phyloP scores from a whole-genome alignment of 1,140 invertebrate species.

The Harlomillsia oculata region DNA sequence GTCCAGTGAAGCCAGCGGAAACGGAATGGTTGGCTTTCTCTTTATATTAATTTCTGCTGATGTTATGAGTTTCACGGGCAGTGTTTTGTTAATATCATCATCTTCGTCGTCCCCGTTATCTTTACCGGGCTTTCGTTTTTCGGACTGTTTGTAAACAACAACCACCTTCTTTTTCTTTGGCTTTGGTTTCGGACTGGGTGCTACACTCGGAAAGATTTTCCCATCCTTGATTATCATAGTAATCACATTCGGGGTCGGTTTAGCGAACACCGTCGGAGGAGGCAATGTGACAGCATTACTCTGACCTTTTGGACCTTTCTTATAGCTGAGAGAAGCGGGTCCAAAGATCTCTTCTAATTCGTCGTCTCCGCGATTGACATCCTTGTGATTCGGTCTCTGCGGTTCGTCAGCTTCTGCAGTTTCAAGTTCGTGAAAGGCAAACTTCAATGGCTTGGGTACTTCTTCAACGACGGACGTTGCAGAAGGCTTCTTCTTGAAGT shows the following conservation, averaged over 20 bases:
- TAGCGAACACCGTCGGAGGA: slow-evolving; percentile 1
- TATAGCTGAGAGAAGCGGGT: not conserved
- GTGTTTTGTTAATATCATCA: slow-evolving; percentile 13
- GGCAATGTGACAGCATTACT: slow-evolving; percentile 1
- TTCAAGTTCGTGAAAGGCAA: too few species aligned
- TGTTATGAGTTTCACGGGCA: slow-evolving; percentile 5
- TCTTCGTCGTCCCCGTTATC: slow-evolving; percentile 11
- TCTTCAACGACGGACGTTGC: not conserved
- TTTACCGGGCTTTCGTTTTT: not conserved
- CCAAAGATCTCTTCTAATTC: slow-evolving; percentile 4
- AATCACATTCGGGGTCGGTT: not conserved
- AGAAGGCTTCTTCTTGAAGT: not conserved
- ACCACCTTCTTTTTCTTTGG: slow-evolving; percentile 1
- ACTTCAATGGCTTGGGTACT: not conserved
- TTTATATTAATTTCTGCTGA: not conserved
- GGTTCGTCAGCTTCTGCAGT: not conserved
- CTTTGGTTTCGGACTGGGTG: not conserved
- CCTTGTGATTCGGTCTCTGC: not conserved
- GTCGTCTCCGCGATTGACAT: slow-evolving; percentile 2
- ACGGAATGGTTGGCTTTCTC: not conserved
- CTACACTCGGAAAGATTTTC: not conserved
- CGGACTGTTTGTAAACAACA: slow-evolving; percentile 6
- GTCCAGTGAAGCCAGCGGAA: not conserved
- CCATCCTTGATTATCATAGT: not conserved
- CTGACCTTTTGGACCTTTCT: not conserved